Percentiles rank a stretch among this genome's conserved stretches.
phyloP scores from a whole-genome alignment of 1,140 invertebrate genomes.

The Eumeta japonica region DNA sequence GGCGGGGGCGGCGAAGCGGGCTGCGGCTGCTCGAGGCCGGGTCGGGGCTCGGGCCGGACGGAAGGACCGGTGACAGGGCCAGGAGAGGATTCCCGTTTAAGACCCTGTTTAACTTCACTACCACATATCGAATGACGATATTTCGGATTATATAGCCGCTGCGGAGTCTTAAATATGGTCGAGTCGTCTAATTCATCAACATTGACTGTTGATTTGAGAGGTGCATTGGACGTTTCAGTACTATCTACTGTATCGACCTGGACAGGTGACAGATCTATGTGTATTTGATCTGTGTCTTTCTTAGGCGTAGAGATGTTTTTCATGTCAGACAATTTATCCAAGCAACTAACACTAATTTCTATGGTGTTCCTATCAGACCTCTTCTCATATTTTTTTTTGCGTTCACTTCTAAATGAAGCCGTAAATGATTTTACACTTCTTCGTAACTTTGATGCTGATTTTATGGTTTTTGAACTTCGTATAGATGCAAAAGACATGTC shows the following conservation, averaged over 20 bases:
- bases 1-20: constrained; percentile 35
- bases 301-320: constrained; percentile 44
- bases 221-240: constrained; percentile 28
- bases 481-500: constrained; percentile 54
- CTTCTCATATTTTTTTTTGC: constrained; percentile 57
- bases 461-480: constrained; percentile 47
- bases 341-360: constrained; percentile 33
- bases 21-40: constrained; percentile 26
- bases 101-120: constrained; percentile 19
- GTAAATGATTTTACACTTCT: constrained; percentile 55
- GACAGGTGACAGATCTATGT: constrained; percentile 48
- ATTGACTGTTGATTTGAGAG: constrained; percentile 19
- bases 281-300: constrained; percentile 39
- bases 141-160: constrained; percentile 30
- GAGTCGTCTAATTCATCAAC: constrained; percentile 42
- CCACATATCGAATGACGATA: constrained; percentile 36
- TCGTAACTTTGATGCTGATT: constrained; percentile 49
- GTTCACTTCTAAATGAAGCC: constrained; percentile 52
- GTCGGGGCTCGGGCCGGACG: constrained; percentile 11
- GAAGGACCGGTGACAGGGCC: constrained; percentile 9
- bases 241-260: constrained; percentile 49
- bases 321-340: constrained; percentile 23
- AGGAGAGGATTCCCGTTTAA: constrained; percentile 9
- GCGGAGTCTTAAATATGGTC: constrained; percentile 43
- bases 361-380: constrained; percentile 39